Evolutionary conservation across 2,888 invertebrate genomes (phyloP).

Genomic region (Xanthia icteritia): DNA sequence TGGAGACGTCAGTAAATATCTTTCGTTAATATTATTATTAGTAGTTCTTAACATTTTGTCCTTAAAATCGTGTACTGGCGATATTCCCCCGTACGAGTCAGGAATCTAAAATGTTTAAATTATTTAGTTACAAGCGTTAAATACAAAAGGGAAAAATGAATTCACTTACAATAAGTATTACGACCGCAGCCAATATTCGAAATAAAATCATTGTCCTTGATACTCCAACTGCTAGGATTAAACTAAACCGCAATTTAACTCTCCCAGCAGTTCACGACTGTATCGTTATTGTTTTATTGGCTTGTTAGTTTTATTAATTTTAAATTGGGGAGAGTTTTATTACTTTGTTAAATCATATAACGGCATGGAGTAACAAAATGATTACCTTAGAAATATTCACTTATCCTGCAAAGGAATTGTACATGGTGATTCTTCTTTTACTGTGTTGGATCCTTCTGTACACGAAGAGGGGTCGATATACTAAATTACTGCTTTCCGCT

Average conservation of each 20-base stretch:
- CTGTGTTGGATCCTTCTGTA: conserved; percentile 85
- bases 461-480: conserved; percentile 83
- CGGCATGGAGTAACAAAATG: background rate
- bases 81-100: conserved; percentile 78
- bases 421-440: conserved; percentile 85
- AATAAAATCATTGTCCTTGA: conserved; percentile 48
- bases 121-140: conserved; percentile 8
- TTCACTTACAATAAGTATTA: conserved; percentile 61
- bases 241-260: conserved; percentile 37
- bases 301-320: conserved; percentile 45
- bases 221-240: conserved; percentile 23
- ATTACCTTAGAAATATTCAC: conserved; percentile 18
- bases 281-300: conserved; percentile 43
- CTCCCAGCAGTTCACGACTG: background rate
- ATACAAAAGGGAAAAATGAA: background rate
- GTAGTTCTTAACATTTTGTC: conserved; percentile 72
- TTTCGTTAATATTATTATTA: conserved; percentile 74
- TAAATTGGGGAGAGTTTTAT: conserved; percentile 44
- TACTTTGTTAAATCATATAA: conserved; percentile 1
- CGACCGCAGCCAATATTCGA: conserved; percentile 49
- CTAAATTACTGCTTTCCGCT: conserved; percentile 79
- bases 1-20: conserved; percentile 77
- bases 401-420: conserved; percentile 85
- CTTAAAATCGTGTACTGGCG: conserved; percentile 84
- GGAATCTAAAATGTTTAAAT: conserved; percentile 72